These are phyloP conservation scores for Candidula unifasciata DNA, from an alignment of 2,888 invertebrate species.

Conservation along the genomic window DNA sequence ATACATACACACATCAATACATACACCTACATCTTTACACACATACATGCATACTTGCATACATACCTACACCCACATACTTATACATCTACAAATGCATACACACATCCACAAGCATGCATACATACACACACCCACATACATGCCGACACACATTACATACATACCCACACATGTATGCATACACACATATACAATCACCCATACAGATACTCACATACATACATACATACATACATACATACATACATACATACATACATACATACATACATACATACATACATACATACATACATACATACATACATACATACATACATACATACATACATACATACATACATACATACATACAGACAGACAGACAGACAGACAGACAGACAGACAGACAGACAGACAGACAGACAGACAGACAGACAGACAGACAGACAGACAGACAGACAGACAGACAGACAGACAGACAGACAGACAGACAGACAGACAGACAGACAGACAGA, in stretches of 20 bases:
- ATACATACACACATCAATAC: no score
- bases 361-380: neutral
- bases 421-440: neutral
- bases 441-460: neutral
- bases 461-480: neutral
- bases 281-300: constrained; percentile 8
- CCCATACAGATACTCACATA: neutral
- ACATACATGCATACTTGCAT: neutral
- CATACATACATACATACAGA: constrained; percentile 2
- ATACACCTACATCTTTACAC: no score
- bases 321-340: constrained; percentile 8
- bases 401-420: neutral
- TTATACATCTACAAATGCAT: neutral
- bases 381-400: neutral
- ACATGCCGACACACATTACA: neutral
- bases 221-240: constrained; percentile 8
- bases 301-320: constrained; percentile 8
- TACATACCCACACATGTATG: neutral
- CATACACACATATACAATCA: neutral
- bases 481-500: neutral
- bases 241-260: constrained; percentile 8
- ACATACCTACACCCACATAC: neutral
- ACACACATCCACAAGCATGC: neutral
- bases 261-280: constrained; percentile 8
- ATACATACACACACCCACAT: neutral